Conservation (phyloP, 1,140 invertebrate genomes). For the Maconellicoccus hirsutus region DNA sequence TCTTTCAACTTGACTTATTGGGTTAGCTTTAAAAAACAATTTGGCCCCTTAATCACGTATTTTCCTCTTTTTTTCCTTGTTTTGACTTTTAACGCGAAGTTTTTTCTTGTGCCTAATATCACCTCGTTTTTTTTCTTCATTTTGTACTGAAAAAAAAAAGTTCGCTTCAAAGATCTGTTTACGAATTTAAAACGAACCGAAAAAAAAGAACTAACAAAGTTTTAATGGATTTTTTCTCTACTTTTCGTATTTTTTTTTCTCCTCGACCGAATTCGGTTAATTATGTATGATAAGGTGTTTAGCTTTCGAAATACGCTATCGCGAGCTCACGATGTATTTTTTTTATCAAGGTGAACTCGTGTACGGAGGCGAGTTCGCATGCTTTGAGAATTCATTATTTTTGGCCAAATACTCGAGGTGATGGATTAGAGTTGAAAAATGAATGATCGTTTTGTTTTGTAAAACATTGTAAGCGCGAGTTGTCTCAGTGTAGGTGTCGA, state of each 20-base stretch:
- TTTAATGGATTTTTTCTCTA: constrained; percentile 13
- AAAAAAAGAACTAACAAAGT: constrained; percentile 1
- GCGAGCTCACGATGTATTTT: too few relatives aligned
- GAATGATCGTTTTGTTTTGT: too few relatives aligned
- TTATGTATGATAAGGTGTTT: constrained; percentile 1
- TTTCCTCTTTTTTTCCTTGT: constrained; percentile 17
- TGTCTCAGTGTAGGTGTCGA: too few relatives aligned
- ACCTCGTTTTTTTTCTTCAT: neutral
- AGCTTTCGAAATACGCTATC: too few relatives aligned
- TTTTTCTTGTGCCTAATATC: neutral
- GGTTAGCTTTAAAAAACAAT: constrained; percentile 15
- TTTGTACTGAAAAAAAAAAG: neutral
- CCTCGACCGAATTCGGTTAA: neutral
- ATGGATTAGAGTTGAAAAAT: too few relatives aligned
- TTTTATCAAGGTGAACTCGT: too few relatives aligned
- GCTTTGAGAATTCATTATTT: too few relatives aligned
- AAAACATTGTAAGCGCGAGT: too few relatives aligned
- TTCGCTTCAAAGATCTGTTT: neutral
- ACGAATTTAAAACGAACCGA: constrained; percentile 10
- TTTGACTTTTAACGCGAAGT: constrained; percentile 6
- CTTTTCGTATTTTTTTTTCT: neutral
- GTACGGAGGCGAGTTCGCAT: too few relatives aligned
- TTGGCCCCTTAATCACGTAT: constrained; percentile 11
- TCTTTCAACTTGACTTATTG: constrained; percentile 15
- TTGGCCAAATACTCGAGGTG: too few relatives aligned